A percentile compares a stretch with the other conserved stretches of the same genome.
These are phyloP conservation scores for Folsomia candida DNA, from an alignment of 2,888 invertebrate genomes.

Conservation along the genomic window DNA sequence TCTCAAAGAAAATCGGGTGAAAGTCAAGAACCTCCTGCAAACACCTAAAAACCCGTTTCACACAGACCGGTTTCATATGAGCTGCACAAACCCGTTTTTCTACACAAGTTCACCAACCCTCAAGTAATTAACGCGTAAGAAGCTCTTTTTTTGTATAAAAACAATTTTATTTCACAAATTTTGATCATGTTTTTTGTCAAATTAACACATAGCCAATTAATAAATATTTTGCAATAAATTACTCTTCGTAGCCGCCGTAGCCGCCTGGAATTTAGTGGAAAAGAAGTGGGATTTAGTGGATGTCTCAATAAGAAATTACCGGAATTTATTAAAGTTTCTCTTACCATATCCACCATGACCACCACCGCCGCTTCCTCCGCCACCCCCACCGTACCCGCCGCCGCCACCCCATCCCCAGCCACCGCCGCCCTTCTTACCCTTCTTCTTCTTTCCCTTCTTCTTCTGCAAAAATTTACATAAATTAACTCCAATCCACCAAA, in stretches of 20 bases:
- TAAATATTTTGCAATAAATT: conserved; percentile 2
- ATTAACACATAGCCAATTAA: no score
- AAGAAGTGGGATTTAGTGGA: background rate
- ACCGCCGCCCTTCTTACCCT: conserved; percentile 45
- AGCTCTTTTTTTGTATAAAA: no score
- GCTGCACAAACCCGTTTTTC: no score
- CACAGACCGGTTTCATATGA: no score
- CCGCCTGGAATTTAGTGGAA: background rate
- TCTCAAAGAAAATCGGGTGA: no score
- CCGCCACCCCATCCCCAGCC: conserved; percentile 29
- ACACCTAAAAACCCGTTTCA: no score
- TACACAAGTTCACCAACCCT: no score
- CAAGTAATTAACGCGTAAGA: no score
- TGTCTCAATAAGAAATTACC: no score
- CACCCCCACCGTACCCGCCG: conserved; percentile 14
- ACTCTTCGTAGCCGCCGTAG: conserved; percentile 34
- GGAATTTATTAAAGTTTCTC: background rate
- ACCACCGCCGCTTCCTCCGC: conserved; percentile 29
- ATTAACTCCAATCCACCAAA: background rate
- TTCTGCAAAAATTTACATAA: conserved; percentile 13
- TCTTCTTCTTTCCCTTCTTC: conserved; percentile 43
- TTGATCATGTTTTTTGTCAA: no score
- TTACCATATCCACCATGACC: conserved; percentile 14
- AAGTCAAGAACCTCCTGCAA: no score
- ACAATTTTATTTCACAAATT: no score